phyloP scores from a whole-genome alignment of 2,113 vertebrate species.

The Bambusicola thoracicus region DNA sequence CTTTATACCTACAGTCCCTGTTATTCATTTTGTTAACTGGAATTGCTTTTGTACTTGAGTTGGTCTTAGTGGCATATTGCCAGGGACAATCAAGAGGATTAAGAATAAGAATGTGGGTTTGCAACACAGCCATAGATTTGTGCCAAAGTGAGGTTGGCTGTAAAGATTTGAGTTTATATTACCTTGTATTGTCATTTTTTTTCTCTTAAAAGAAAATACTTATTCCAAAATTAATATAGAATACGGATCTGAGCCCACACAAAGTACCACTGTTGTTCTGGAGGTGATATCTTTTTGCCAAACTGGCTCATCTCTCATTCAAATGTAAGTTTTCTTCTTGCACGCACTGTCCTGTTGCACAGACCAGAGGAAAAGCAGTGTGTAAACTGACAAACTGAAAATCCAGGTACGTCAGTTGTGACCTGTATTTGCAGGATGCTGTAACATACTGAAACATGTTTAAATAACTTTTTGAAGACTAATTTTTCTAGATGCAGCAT shows the following conservation, averaged over 20 bases:
- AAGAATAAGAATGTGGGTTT: constrained; percentile 17
- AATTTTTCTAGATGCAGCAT: constrained; percentile 28
- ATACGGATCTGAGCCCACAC: background rate
- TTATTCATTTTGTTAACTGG: background rate
- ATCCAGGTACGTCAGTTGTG: background rate
- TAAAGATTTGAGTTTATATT: background rate
- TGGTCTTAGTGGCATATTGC: background rate
- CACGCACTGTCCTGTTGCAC: background rate
- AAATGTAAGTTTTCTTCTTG: constrained; percentile 50
- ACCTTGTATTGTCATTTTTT: background rate
- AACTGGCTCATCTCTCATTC: constrained; percentile 41
- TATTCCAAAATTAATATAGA: background rate
- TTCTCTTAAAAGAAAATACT: background rate
- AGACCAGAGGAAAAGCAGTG: constrained; percentile 2
- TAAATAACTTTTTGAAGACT: constrained; percentile 22
- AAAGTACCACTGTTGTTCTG: background rate
- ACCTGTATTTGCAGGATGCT: background rate
- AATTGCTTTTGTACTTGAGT: background rate
- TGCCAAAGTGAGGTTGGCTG: background rate
- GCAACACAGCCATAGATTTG: background rate
- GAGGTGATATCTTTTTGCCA: constrained; percentile 25
- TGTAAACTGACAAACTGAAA: background rate
- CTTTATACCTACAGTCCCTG: background rate
- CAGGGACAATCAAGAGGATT: constrained; percentile 1
- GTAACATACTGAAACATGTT: background rate